Base-by-base conservation (phyloP, 2,113 vertebrate species). In the Sporophila hypoxantha region DNA sequence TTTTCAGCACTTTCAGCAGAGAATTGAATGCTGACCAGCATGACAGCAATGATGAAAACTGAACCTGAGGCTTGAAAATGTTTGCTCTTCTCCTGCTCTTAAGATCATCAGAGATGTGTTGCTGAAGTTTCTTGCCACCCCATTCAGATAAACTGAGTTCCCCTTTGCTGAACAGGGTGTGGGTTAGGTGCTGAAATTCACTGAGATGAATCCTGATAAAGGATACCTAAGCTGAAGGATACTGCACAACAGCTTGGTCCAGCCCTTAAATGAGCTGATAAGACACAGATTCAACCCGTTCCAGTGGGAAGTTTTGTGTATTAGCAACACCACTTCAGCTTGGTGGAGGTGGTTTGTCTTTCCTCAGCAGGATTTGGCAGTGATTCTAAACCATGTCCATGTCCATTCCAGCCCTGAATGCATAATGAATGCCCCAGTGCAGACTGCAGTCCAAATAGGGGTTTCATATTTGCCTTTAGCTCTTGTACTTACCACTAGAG, bases 381-480 rank as follows among this genome's bases (percentile, higher is more conserved):
- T 39, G 29, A 47, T 77, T 86, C 87, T 65, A 74, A 82, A 55
- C 4, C 9, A 36, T 30, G 19, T 37, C 76, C 27, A 25, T 52
- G 30, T 44, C 34, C 22, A 15, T 67, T 89, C 12, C 41, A 87
- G 16, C 57, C 50, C 59, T 62, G 26, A 92, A 21, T 22, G 17
- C 4, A 8, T 50, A 75, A 81, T 47, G 29, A 89, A 50, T 67
- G 15, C 2, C 32, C 75, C 1, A 1, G 19, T 50, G 50, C 73
- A 92, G 34, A 47, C 14, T 66, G 32, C 36, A 90, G 47, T 47
- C 75, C 64, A 85, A 61, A 83, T 4, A 78, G 32, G 27, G 34
- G 82, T 81, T 84, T 76, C 23, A 4, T 85, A 39, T 82, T 76
- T 92, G 56, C 53, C 56, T 92, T 90, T 75, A 91, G 41, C 49